phyloP scores from a whole-genome alignment of 2,888 invertebrate species.

The Phania funesta region DNA sequence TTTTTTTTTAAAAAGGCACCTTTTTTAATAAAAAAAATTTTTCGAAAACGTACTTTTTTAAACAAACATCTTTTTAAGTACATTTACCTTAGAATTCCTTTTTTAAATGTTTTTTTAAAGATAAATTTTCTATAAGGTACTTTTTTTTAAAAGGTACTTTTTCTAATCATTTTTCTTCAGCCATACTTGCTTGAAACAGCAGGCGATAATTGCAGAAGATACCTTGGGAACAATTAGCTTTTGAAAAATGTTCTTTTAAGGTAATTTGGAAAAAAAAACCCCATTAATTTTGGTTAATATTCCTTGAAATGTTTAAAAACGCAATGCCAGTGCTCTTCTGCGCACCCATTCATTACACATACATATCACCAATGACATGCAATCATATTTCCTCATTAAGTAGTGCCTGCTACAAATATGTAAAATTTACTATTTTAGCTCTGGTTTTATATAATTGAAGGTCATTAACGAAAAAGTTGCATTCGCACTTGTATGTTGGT shows the following conservation, averaged over 20 bases:
- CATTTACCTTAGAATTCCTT: background rate
- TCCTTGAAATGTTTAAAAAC: background rate
- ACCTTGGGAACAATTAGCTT: too few species aligned
- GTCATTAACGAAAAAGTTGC: conserved; percentile 4
- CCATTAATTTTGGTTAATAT: background rate
- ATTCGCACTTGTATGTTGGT: conserved; percentile 4
- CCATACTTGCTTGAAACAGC: too few species aligned
- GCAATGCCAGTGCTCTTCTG: background rate
- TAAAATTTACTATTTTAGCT: background rate
- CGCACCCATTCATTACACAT: background rate
- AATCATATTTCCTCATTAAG: background rate
- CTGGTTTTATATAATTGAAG: conserved; percentile 29
- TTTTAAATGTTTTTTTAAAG: background rate
- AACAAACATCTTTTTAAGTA: background rate
- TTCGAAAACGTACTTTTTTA: background rate
- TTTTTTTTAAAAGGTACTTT: background rate
- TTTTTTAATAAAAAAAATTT: background rate
- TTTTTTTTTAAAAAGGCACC: background rate
- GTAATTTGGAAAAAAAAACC: background rate
- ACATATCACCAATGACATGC: background rate
- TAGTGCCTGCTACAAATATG: background rate
- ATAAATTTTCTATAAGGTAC: background rate
- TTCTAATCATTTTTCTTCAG: too few species aligned
- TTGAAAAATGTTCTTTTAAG: background rate
- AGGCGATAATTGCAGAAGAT: too few species aligned